These are phyloP conservation scores for Brienomyrus longianalis DNA, from an alignment of 2,113 vertebrate species.

Conservation along the genomic window DNA sequence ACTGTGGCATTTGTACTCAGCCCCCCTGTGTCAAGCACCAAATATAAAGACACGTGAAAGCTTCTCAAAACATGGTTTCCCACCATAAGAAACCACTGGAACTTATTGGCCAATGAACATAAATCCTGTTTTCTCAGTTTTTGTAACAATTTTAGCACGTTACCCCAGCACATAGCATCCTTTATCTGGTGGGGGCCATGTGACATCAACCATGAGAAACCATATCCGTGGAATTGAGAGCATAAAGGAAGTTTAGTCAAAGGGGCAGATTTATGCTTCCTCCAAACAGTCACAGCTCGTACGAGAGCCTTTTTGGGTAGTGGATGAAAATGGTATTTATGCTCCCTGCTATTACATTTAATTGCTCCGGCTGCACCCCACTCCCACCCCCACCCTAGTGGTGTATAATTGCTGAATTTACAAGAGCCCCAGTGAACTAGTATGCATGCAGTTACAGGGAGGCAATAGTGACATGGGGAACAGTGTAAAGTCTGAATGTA, in stretches of 20 bases:
- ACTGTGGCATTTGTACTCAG: too few relatives aligned
- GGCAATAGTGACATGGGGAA: neutral
- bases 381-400: constrained; percentile 9
- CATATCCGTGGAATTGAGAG: neutral
- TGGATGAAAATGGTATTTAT: constrained; percentile 16
- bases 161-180: neutral
- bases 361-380: constrained; percentile 19
- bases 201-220: neutral
- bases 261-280: constrained; percentile 7
- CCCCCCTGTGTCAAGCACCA: neutral
- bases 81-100: neutral
- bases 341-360: constrained; percentile 28
- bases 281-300: constrained; percentile 8
- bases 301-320: constrained; percentile 19
- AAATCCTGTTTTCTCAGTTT: neutral
- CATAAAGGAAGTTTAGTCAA: constrained; percentile 12
- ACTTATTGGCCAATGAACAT: neutral
- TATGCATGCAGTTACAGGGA: neutral
- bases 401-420: constrained; percentile 20
- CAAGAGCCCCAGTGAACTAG: neutral
- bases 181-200: neutral
- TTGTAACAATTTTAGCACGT: neutral
- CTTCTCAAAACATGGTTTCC: neutral
- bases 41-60: neutral
- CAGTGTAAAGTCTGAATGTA: neutral